phyloP scores from a whole-genome alignment of 1,140 invertebrate species.

The Drosophila rhopaloa region DNA sequence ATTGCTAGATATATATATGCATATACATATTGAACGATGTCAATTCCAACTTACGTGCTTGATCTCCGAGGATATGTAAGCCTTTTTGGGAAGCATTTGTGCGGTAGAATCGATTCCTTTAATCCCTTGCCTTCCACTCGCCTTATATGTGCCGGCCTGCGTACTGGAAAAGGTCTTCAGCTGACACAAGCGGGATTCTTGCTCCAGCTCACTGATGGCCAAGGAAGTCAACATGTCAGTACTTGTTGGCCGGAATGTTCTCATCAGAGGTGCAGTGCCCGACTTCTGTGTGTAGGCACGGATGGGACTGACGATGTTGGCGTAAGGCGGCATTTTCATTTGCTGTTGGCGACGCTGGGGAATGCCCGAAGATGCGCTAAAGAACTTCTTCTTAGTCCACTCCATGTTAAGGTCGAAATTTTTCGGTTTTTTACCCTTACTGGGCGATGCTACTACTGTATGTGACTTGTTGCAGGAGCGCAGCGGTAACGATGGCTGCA shows the following conservation, averaged over 20 bases:
- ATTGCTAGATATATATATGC: too few species aligned
- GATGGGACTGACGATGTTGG: slow-evolving; percentile 84
- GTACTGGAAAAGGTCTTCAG: not conserved
- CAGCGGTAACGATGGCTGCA: slow-evolving; percentile 23
- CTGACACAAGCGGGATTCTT: slow-evolving; percentile 60
- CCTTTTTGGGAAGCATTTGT: slow-evolving; percentile 73
- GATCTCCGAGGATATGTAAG: slow-evolving; percentile 77
- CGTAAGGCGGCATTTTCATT: slow-evolving; percentile 57
- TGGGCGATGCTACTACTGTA: not conserved
- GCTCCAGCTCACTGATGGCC: slow-evolving; percentile 60
- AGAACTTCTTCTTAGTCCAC: slow-evolving; percentile 48
- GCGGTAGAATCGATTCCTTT: slow-evolving; percentile 29
- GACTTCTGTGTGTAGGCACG: slow-evolving; percentile 84
- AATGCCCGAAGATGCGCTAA: slow-evolving; percentile 44
- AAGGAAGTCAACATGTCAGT: slow-evolving; percentile 39
- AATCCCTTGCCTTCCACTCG: not conserved
- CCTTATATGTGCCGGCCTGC: not conserved
- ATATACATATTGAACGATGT: too few species aligned
- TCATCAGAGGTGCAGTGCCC: slow-evolving; percentile 70
- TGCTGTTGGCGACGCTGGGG: slow-evolving; percentile 47
- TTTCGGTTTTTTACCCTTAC: not conserved
- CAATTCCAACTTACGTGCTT: slow-evolving; percentile 61
- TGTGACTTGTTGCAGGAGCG: slow-evolving; percentile 26
- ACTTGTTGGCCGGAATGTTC: slow-evolving; percentile 46
- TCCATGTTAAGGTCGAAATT: slow-evolving; percentile 51